Evolutionary conservation across 92 coral and sea anemone genomes (phyloP).

Genomic region (Pocillopora grandis): DNA sequence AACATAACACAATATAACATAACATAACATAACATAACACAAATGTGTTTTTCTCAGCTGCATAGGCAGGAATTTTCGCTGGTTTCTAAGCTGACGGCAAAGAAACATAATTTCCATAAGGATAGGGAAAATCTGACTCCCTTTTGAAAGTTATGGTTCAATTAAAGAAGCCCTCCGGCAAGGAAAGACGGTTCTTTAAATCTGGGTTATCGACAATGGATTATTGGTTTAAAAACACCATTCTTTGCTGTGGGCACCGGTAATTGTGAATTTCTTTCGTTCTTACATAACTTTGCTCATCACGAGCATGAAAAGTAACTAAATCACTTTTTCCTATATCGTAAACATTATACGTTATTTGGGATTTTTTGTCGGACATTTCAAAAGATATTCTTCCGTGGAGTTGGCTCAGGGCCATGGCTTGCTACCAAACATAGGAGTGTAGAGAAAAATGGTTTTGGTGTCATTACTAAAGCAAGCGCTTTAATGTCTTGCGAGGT

Average conservation of each 20-base stretch:
- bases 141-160: neutral
- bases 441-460: slow-evolving; percentile 1
- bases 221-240: neutral
- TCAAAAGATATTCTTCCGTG: neutral
- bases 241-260: slow-evolving; percentile 10
- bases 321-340: slow-evolving; percentile 22
- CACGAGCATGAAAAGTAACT: slow-evolving; percentile 1
- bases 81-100: neutral
- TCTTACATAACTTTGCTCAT: neutral
- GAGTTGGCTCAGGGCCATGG: neutral
- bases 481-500: too few relatives aligned
- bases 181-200: neutral
- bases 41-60: slow-evolving; percentile 6
- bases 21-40: neutral
- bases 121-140: slow-evolving; percentile 4
- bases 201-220: neutral
- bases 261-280: slow-evolving; percentile 6
- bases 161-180: slow-evolving; percentile 16
- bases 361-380: slow-evolving; percentile 10
- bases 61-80: neutral
- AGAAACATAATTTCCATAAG: slow-evolving; percentile 7
- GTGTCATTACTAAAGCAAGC: neutral
- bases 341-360: slow-evolving; percentile 1
- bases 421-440: too few relatives aligned
- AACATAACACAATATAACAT: too few relatives aligned